Evolutionary conservation across 2,797 vertebrate species (phyloP).

Genomic region (Bovichtus variegatus): DNA sequence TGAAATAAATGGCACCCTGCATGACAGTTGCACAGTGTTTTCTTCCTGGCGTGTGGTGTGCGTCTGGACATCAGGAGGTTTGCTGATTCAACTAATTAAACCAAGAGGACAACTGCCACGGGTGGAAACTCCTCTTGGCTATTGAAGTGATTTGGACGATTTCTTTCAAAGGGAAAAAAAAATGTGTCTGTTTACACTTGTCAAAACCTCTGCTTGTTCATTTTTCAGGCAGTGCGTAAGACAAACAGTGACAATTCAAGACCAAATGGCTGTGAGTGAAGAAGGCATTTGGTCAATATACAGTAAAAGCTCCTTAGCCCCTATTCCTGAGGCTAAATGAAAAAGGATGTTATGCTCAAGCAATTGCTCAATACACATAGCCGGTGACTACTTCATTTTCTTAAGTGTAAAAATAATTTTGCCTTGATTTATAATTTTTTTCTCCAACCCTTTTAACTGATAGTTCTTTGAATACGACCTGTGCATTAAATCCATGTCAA

Average conservation of each 20-base stretch:
- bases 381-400: slow-evolving; percentile 54
- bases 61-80: slow-evolving; percentile 37
- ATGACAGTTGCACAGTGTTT: slow-evolving; percentile 49
- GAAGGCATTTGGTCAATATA: slow-evolving; percentile 70
- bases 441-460: slow-evolving; percentile 74
- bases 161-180: slow-evolving; percentile 49
- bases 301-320: slow-evolving; percentile 57
- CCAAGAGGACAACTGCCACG: slow-evolving; percentile 44
- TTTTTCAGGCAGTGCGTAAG: slow-evolving; percentile 60
- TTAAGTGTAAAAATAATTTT: slow-evolving; percentile 76
- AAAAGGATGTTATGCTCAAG: slow-evolving; percentile 69
- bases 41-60: slow-evolving; percentile 4
- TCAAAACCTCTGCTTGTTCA: slow-evolving; percentile 65
- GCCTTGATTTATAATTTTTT: slow-evolving; percentile 56
- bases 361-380: slow-evolving; percentile 57
- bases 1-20: slow-evolving; percentile 34
- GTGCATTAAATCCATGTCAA: slow-evolving; percentile 59
- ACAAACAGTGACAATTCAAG: slow-evolving; percentile 65
- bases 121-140: slow-evolving; percentile 53
- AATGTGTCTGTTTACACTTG: slow-evolving; percentile 70
- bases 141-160: slow-evolving; percentile 55
- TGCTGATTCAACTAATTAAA: slow-evolving; percentile 49
- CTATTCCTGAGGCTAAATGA: slow-evolving; percentile 69
- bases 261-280: slow-evolving; percentile 60
- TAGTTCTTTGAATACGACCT: slow-evolving; percentile 67